These are phyloP conservation scores for Drosophila orosa DNA, from an alignment of 1,140 invertebrate genomes.

Conservation along the genomic window DNA sequence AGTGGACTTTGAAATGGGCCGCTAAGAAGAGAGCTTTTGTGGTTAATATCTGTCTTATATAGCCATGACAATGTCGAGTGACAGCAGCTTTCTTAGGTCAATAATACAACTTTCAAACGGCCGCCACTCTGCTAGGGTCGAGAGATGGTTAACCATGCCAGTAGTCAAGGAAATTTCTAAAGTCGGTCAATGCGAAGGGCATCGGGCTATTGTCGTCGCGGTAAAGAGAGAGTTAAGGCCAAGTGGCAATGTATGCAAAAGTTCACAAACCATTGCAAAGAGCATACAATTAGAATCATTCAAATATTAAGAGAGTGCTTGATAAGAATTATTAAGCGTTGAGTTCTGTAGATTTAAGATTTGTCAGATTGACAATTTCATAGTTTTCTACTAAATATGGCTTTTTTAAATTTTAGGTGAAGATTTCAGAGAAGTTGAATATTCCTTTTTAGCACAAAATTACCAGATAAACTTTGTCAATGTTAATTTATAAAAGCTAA, in stretches of 20 bases:
- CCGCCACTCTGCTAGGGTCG: neutral
- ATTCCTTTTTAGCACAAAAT: too few relatives aligned
- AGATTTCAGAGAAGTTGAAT: too few relatives aligned
- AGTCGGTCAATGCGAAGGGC: constrained; percentile 56
- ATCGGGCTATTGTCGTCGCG: neutral
- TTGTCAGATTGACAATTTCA: neutral
- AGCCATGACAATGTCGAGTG: constrained; percentile 12
- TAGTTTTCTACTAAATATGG: neutral
- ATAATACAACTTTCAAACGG: constrained; percentile 21
- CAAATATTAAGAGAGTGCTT: neutral
- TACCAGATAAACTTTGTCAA: too few relatives aligned
- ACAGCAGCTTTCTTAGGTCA: constrained; percentile 35
- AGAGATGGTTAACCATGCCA: neutral
- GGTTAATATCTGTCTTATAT: constrained; percentile 1
- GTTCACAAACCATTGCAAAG: neutral
- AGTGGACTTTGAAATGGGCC: constrained; percentile 22
- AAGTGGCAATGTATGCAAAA: too few relatives aligned
- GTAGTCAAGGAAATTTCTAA: neutral
- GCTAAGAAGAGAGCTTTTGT: constrained; percentile 16
- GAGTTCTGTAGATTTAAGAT: neutral
- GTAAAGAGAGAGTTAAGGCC: constrained; percentile 8
- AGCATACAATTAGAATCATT: neutral
- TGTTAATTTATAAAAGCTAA: too few relatives aligned
- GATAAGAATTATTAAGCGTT: neutral
- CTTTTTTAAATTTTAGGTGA: neutral